Evolutionary conservation across 2,797 vertebrate genomes (phyloP), one percentile per base, ranked within the genome.

Genomic region (Neopelma chrysocephalum): DNA sequence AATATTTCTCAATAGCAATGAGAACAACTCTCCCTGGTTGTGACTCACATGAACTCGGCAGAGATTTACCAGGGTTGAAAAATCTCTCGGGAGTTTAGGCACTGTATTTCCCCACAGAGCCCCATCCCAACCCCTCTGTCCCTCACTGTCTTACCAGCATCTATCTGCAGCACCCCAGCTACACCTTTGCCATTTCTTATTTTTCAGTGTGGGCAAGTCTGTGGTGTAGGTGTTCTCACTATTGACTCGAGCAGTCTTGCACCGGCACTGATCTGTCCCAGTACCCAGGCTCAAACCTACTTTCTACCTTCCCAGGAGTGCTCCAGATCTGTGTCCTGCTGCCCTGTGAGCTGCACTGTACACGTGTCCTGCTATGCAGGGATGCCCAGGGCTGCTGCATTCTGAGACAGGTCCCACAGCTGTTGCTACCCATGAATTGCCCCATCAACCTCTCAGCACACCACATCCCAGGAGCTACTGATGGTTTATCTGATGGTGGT

Each of bases 241-340:
- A 21, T 4, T 36, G 60, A n/a, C 42, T 48, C 0, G 0, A 3
- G 4, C 0, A 0, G 3, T 66, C 72, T 36, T 36, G 48, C 0
- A 4, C 7, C n/a, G 48, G 31, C 2, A 1, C 10, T 0, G 0
- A 27, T 31, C 43, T 73, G 62, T 58, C 38, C 21, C 51, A 73
- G 40, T 14, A 51, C 11, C 4, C 29, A 15, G 56, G 34, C 12
- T 80, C 51, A 80, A 72, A 69, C 23, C 19, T 1, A 7, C 16
- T 22, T 77, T 31, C 29, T 38, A 42, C 31, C 27, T 93, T 79
- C 48, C 29, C 51, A 42, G 34, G 8, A 47, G 16, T 20, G 34
- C 26, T 47, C 56, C 36, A 27, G 8, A n/a, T 65, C 51, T 4
- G 8, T 2, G 3, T 57, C 38, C 54, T 5, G 2, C 27, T 57